Conservation (phyloP, 2,888 invertebrate species). For the Nysson spinosus region DNA sequence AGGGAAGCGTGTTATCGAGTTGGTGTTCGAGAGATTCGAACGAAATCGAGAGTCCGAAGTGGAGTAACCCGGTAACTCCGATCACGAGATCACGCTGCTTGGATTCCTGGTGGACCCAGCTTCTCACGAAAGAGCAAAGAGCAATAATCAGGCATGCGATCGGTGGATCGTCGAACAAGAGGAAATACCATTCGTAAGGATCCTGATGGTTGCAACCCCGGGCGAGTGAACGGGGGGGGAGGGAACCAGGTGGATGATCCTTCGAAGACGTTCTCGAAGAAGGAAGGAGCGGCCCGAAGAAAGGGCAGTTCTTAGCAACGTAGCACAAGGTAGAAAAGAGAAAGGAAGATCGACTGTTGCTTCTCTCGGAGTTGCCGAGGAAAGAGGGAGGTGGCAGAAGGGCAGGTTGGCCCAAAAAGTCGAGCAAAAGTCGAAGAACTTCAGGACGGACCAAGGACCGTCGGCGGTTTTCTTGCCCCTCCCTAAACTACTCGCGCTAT, state of each 20-base stretch:
- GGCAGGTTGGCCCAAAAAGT: constrained; percentile 56
- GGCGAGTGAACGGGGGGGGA: constrained; percentile 29
- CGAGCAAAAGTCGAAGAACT: constrained; percentile 59
- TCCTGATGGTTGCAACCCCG: too few species aligned
- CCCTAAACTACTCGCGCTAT: constrained; percentile 58
- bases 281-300: constrained; percentile 39
- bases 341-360: too few species aligned
- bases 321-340: too few species aligned
- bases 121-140: constrained; percentile 21
- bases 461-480: constrained; percentile 58
- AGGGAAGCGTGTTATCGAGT: neutral
- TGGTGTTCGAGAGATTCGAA: neutral
- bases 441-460: constrained; percentile 55
- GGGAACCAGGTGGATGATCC: constrained; percentile 62
- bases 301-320: constrained; percentile 22
- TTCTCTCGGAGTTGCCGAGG: too few species aligned
- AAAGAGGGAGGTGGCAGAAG: constrained; percentile 43
- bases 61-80: too few species aligned
- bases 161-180: neutral
- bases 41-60: neutral
- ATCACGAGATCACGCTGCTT: too few species aligned
- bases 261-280: constrained; percentile 38
- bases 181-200: too few species aligned
- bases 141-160: constrained; percentile 36
- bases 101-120: too few species aligned